Conservation (phyloP, 1,140 invertebrate species). For the Dermatophagoides farinae region DNA sequence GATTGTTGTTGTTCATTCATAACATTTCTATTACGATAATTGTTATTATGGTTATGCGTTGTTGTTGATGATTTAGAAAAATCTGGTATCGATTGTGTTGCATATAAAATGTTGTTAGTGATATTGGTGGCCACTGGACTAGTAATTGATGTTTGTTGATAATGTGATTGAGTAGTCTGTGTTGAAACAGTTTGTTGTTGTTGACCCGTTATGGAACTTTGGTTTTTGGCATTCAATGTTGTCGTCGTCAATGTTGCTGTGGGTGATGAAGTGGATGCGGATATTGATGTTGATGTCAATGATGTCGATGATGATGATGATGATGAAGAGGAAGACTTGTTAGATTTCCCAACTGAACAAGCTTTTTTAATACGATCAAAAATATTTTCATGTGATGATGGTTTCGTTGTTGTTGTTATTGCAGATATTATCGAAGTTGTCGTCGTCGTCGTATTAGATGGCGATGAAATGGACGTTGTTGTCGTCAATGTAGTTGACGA, state of each 20-base stretch:
- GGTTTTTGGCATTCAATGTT: not conserved
- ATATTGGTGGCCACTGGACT: not conserved
- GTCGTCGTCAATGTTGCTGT: not conserved
- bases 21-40: not conserved
- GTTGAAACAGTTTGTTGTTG: too few species aligned
- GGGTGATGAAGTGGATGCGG: not conserved
- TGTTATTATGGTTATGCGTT: too few species aligned
- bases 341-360: not conserved
- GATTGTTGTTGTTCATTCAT: not conserved
- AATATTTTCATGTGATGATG: not conserved
- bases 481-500: too few species aligned
- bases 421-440: too few species aligned
- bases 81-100: not conserved
- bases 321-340: not conserved
- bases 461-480: too few species aligned
- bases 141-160: not conserved
- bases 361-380: conserved; percentile 7
- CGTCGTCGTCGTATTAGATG: too few species aligned
- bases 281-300: not conserved
- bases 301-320: not conserved
- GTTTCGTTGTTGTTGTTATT: not conserved
- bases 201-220: not conserved
- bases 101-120: not conserved
- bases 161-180: not conserved
- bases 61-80: not conserved